Evolutionary conservation across 2,888 invertebrate genomes (phyloP), one percentile per base, ranked within the genome.

Genomic region (Linyphia triangularis): DNA sequence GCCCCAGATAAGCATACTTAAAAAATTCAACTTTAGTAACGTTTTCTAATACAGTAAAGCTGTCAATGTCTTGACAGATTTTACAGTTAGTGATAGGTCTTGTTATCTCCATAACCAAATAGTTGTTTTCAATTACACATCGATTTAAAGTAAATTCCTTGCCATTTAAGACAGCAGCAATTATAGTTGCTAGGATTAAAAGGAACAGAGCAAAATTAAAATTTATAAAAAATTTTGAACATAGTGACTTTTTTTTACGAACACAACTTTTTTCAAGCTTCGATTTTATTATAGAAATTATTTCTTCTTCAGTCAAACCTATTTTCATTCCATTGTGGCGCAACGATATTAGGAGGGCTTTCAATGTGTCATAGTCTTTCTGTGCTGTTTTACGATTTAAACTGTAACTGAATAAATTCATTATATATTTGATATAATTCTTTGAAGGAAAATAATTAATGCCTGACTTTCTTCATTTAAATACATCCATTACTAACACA

Each of bases 61-160:
- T 94, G 78, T 94, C 94, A 88, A 96, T 93, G 91, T 95, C 95
- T 91, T 93, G 93, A 93, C 97, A 97, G 93, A 96, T 96, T 91
- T 94, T 93, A 92, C 97, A 97, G 93, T 96, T 95, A 26, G 96
- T 95, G 79, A 96, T 94, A 30, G 97, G 97, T 90, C 97, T 94
- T 26, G 96, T 96, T 78, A 96, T 96, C 93, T 97, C 97, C 96
- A 96, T 96, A 90, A 97, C 93, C 89, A 97, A 94, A 92, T 96
- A 96, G 94, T 97, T 97, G 93, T 96, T 96, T 90, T 96, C 95
- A 92, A 97, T 92, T 90, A 97, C 93, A 93, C 97, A 97, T 92
- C 96, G 94, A 92, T 91, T 43, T 16, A 81, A 30, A 16, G 67
- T 33, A 61, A 88, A 79, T 43, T 88, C 89, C n/a, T 61, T 88